Base-by-base conservation (phyloP, 2,888 invertebrate genomes). In the Coleophora deauratella region DNA sequence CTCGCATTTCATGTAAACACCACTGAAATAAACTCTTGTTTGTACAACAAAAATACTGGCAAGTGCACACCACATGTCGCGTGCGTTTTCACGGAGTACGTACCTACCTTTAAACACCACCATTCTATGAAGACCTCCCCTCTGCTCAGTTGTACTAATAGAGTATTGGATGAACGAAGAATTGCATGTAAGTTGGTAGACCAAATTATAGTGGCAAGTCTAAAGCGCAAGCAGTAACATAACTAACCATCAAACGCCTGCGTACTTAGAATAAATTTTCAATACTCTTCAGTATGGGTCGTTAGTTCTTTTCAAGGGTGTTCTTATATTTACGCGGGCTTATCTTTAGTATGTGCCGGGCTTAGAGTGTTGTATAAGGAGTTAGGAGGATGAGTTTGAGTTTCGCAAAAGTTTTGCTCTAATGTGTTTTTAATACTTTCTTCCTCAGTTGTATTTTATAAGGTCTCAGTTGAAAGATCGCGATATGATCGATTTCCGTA, bases 231-330 rank as follows among this genome's bases (percentile, higher is more conserved):
- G 68, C 64, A 68, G 65, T 70, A 69, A 61, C 72, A 72, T 81
- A 80, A 76, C 67, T 79, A 73, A 80, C 80, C 73, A 76, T 75
- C 72, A 73, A 68, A 66, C 69, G 59, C 69, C 64, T 69, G 57
- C 71, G 75, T 80, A 76, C 74, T 79, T 71, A 72, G 80, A 79
- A 84, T 84, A 84, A 82, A 84, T 84, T 81, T 84, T 79, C 82
- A 79, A 84, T 81, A 78, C 74, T 64, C 59, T 57, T 55, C 55
- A 63, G 63, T 65, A 69, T 60, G 71, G 67, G 54, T 73, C 80
- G 80, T 82, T 82, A 77, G 74, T 80, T 78, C 73, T 69, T 57
- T 71, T 74, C 70, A 72, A 66, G 67, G 66, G 72, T 62, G 66
- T 64, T 60, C 54, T 52, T 49, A 57, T 66, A 59, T 68, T 66